A percentile compares a stretch with the other conserved stretches of the same genome.
Conservation (phyloP, 2,113 vertebrate genomes). For the Grallaria varia region DNA sequence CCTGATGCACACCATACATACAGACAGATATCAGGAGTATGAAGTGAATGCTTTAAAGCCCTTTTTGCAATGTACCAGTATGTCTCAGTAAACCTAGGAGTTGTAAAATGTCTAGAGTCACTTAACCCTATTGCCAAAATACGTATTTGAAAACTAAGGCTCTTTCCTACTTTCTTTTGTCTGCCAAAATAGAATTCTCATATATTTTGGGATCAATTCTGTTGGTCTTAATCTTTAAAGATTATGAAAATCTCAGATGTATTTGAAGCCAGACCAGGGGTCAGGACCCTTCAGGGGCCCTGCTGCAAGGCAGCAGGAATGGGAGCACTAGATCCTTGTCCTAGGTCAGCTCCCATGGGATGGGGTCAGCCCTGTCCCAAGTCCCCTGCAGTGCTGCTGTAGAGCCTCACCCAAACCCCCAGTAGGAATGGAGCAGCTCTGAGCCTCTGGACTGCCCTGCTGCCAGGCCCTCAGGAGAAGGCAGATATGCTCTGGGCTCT, state of each 20-base stretch:
- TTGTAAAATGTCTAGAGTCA: not conserved
- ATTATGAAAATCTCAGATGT: not conserved
- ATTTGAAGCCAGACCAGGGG: not conserved
- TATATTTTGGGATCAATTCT: not conserved
- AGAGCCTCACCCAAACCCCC: not conserved
- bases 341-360: rapidly evolving
- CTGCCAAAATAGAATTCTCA: not conserved
- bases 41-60: not conserved
- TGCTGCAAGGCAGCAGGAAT: not conserved
- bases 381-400: rapidly evolving
- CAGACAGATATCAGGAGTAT: not conserved
- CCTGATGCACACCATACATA: not conserved
- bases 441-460: not conserved
- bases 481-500: rapidly evolving
- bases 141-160: not conserved
- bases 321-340: rapidly evolving
- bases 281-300: not conserved
- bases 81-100: not conserved
- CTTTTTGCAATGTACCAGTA: not conserved
- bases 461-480: not conserved
- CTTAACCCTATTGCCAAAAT: not conserved
- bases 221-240: not conserved
- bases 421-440: not conserved
- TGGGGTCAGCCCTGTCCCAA: rapidly evolving
- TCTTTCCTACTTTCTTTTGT: not conserved